Conservation (phyloP, 2,888 invertebrate species). For the Lagria hirta region DNA sequence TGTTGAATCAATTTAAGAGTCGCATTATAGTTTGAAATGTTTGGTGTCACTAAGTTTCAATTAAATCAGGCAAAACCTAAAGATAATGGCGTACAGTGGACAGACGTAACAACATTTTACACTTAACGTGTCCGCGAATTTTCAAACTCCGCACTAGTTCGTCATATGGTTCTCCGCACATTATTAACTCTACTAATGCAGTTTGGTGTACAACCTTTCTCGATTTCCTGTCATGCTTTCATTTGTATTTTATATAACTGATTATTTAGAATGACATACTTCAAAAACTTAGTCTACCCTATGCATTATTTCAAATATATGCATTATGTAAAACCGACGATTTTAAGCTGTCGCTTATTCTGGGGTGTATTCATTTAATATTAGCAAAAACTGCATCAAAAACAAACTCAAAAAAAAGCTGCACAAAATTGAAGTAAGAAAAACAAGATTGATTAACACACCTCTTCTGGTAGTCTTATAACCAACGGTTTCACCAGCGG, state of each 20-base stretch:
- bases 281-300: conserved; percentile 22
- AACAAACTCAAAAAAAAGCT: no score
- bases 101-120: conserved; percentile 50
- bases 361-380: no score
- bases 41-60: conserved; percentile 47
- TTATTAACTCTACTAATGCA: conserved; percentile 31
- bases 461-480: no score
- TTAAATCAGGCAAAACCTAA: conserved; percentile 45
- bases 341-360: no score
- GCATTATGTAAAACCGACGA: no score
- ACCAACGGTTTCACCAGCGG: no score
- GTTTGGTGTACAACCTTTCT: conserved; percentile 28
- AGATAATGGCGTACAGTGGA: conserved; percentile 43
- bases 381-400: no score
- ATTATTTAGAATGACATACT: conserved; percentile 25
- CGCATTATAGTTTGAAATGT: conserved; percentile 44
- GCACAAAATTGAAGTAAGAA: no score
- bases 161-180: conserved; percentile 27
- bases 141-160: conserved; percentile 40
- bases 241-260: conserved; percentile 28
- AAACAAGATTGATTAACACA: no score
- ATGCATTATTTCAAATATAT: no score
- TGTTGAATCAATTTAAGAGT: conserved; percentile 38
- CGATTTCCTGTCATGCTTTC: conserved; percentile 23
- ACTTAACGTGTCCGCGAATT: conserved; percentile 48